Base-by-base conservation (phyloP, 2,888 invertebrate genomes). In the Didymodactylos carnosus region DNA sequence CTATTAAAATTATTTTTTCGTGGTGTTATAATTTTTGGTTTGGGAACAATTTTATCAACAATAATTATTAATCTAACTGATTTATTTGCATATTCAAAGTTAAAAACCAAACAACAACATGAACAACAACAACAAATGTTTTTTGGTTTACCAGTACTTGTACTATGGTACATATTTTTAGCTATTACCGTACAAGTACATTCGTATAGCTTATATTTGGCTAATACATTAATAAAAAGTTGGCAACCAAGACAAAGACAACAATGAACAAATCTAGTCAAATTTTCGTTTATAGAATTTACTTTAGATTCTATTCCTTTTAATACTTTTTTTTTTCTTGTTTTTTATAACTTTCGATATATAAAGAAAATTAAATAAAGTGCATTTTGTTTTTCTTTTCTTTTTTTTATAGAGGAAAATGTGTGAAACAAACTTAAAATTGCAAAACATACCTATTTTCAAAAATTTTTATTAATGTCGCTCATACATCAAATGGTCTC, bases 141-240 rank as follows among this genome's bases (percentile, higher is more conserved):
- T 73, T 76, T 78, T 72, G 81, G 82, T 35, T 89, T 90, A 82
- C 94, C 94, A 0, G 91, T 93, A 81, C 92, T 92, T 23, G 85
- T 94, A 39, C 86, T 94, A 76, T 94, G 93, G 94, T 92, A 91
- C 82, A 90, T 89, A 76, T 94, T 94, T 83, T 88, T 94, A 77
- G 85, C 91, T 69, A 85, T 91, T 16, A 91, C 91, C 10, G 87
- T 90, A 51, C 94, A 95, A 86, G 89, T 94, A 53, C 83, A 83
- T 76, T 77, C 74, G 11, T 74, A 71, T 43, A 71, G 74, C 27
- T 53, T 74, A 39, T 71, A 74, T 39, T 71, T 74, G 71, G 51
- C 71, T 23, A 41, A 71, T 46, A 27, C 62, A 29, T 39, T 74
- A 39, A 19, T 71, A 14, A 43, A 39, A 40, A 41, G 39, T 19